A percentile compares a stretch with the other conserved stretches of the same genome.
phyloP scores from a whole-genome alignment of 2,888 invertebrate species.

The Eurytoma adleriae region DNA sequence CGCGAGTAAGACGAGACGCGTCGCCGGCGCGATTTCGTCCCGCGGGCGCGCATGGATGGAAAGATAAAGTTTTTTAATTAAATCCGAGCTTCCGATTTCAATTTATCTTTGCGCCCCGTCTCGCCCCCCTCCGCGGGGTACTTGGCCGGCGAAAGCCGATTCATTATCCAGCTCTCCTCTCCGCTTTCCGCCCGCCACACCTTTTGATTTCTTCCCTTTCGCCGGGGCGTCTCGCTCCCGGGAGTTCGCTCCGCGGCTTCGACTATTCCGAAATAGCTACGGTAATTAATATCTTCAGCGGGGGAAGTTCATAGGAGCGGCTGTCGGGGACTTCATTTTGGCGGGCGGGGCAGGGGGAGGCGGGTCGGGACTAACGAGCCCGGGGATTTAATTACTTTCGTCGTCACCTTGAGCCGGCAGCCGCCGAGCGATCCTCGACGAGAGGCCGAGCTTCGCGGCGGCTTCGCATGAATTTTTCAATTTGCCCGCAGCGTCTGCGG shows the following conservation, averaged over 20 bases:
- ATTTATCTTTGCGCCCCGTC: conserved; percentile 68
- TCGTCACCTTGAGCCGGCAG: conserved; percentile 35
- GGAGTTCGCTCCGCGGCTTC: conserved; percentile 10
- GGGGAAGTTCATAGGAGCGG: not conserved
- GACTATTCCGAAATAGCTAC: conserved; percentile 45
- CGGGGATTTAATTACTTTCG: conserved; percentile 50
- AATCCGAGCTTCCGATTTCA: conserved; percentile 70
- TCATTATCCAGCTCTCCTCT: conserved; percentile 59
- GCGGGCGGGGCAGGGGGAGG: not conserved
- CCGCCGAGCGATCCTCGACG: not conserved
- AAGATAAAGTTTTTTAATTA: conserved; percentile 72
- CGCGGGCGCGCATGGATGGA: conserved; percentile 33
- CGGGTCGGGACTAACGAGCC: conserved; percentile 26
- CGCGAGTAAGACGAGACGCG: not conserved
- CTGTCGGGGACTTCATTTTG: conserved; percentile 32
- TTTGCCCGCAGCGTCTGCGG: conserved; percentile 13
- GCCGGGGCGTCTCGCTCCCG: not conserved
- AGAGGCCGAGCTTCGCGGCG: not conserved
- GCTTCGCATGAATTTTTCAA: conserved; percentile 44
- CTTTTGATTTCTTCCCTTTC: conserved; percentile 53
- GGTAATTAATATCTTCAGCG: conserved; percentile 53
- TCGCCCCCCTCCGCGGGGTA: conserved; percentile 34
- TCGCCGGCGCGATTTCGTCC: conserved; percentile 40
- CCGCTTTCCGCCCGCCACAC: conserved; percentile 35
- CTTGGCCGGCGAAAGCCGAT: conserved; percentile 59